phyloP scores from a whole-genome alignment of 2,797 vertebrate species.

The Hyperoplus lanceolatus region DNA sequence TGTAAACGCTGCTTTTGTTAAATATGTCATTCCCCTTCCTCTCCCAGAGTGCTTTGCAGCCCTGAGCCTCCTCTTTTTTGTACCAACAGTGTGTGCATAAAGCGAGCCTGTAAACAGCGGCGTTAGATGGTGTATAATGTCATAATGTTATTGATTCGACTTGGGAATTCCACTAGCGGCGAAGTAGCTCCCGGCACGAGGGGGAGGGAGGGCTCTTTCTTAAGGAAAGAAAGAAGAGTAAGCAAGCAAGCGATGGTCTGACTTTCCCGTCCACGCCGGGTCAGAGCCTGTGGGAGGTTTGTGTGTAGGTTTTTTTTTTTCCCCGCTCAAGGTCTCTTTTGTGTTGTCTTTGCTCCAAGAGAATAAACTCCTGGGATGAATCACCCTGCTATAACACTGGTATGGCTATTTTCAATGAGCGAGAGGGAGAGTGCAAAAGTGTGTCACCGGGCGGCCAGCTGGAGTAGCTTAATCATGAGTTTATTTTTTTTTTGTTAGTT shows the following conservation, averaged over 20 bases:
- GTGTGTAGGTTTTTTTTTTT: constrained; percentile 37
- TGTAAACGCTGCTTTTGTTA: constrained; percentile 20
- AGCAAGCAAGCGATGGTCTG: constrained; percentile 41
- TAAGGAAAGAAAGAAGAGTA: too few relatives aligned
- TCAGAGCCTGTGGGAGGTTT: constrained; percentile 73
- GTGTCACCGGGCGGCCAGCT: constrained; percentile 54
- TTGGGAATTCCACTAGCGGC: constrained; percentile 69
- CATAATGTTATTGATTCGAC: constrained; percentile 71
- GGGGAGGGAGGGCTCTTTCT: too few relatives aligned
- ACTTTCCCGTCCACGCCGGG: constrained; percentile 41
- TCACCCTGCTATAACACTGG: constrained; percentile 49
- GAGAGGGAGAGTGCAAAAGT: constrained; percentile 52
- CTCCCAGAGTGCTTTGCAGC: constrained; percentile 25
- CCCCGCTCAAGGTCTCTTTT: constrained; percentile 73
- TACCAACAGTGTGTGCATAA: constrained; percentile 56
- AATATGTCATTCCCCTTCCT: constrained; percentile 14
- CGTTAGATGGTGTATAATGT: constrained; percentile 64
- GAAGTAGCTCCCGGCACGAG: not conserved
- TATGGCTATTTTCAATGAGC: constrained; percentile 67
- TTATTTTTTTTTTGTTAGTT: constrained; percentile 21
- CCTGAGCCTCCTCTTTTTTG: constrained; percentile 34
- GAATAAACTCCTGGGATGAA: constrained; percentile 74
- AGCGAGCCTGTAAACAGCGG: constrained; percentile 64
- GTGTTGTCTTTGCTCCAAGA: constrained; percentile 73
- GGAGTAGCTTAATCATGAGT: constrained; percentile 51